A percentile compares a stretch with the other conserved stretches of the same genome.
Evolutionary conservation across 2,113 vertebrate genomes (phyloP).

Genomic region (Pardalotus punctatus): DNA sequence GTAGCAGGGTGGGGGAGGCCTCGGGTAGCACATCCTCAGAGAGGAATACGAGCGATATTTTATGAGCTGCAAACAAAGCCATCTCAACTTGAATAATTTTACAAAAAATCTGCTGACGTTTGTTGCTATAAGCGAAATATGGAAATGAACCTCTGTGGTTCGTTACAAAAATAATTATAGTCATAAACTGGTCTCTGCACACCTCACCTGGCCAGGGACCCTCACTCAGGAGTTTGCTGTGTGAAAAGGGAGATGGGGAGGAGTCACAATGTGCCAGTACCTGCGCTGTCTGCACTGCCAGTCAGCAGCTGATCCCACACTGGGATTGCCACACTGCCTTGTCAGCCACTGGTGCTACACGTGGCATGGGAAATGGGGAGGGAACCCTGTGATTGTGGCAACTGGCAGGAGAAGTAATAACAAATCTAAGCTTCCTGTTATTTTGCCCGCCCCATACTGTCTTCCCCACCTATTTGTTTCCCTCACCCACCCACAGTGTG

Average conservation of each 20-base stretch:
- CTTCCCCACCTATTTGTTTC: not conserved
- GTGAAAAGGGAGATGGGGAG: not conserved
- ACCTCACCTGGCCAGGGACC: not conserved
- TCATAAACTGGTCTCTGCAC: not conserved
- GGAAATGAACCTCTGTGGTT: not conserved
- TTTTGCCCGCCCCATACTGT: not conserved
- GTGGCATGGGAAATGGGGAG: not conserved
- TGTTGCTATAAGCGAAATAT: not conserved
- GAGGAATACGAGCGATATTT: not conserved
- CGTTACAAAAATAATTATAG: not conserved
- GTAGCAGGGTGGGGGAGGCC: not conserved
- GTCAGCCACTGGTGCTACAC: not conserved
- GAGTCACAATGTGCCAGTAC: accelerated
- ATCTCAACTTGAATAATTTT: not conserved
- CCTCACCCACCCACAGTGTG: not conserved
- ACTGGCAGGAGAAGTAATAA: not conserved
- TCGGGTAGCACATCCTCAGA: not conserved
- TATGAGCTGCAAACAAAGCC: not conserved
- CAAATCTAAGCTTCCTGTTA: not conserved
- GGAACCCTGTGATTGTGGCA: not conserved
- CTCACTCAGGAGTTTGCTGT: accelerated
- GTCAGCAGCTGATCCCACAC: not conserved
- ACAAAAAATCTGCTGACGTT: not conserved
- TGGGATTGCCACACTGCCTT: not conserved
- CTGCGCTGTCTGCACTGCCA: accelerated